phyloP scores from a whole-genome alignment of 2,797 vertebrate genomes.

The Lepilemur septentrionalis region DNA sequence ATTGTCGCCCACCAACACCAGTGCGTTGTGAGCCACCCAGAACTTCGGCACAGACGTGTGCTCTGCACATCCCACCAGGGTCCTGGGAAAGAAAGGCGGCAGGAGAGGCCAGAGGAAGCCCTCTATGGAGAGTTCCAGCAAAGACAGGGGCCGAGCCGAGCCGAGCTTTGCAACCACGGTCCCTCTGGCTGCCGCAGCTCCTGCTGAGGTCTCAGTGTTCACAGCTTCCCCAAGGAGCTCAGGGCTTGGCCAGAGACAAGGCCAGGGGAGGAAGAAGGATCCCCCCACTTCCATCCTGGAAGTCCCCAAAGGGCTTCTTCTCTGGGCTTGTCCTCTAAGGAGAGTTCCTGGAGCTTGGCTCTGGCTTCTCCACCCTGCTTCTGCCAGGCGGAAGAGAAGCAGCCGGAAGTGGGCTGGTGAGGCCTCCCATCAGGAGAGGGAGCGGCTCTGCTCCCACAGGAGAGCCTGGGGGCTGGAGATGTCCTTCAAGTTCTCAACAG shows the following conservation, averaged over 20 bases:
- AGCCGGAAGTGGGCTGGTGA: too few species aligned
- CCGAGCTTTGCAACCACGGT: not conserved
- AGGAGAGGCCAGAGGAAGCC: not conserved
- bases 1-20: too few species aligned
- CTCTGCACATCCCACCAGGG: fast-evolving
- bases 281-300: not conserved
- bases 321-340: not conserved
- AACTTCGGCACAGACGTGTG: fast-evolving
- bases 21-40: too few species aligned
- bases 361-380: not conserved
- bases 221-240: not conserved
- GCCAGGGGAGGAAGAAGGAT: not conserved
- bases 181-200: not conserved
- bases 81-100: not conserved
- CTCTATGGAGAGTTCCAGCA: not conserved
- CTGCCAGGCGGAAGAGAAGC: not conserved
- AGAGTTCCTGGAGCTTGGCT: not conserved
- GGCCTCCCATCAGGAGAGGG: not conserved
- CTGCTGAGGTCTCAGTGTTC: not conserved
- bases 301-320: not conserved
- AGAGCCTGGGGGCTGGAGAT: not conserved
- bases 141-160: fast-evolving
- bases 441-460: not conserved
- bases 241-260: not conserved
- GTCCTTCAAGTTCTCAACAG: fast-evolving